These are phyloP conservation scores for Tiliacea citrago DNA, from an alignment of 2,888 invertebrate species.

Conservation along the genomic window DNA sequence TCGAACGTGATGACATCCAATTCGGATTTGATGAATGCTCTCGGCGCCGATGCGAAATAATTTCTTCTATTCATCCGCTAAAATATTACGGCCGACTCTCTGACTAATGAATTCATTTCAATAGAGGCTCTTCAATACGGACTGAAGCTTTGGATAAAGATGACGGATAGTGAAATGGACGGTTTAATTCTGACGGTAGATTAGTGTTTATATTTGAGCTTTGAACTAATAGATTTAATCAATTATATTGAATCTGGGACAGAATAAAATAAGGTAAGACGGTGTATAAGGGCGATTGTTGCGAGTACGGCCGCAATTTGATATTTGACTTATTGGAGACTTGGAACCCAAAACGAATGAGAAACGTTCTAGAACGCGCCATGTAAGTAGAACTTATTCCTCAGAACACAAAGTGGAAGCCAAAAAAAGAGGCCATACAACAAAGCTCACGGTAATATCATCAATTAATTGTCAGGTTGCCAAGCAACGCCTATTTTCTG, in stretches of 20 bases:
- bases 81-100: conserved; percentile 81
- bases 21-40: conserved; percentile 78
- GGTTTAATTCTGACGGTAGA: conserved; percentile 57
- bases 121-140: conserved; percentile 71
- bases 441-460: conserved; percentile 36
- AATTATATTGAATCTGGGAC: conserved; percentile 30
- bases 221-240: conserved; percentile 51
- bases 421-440: conserved; percentile 11
- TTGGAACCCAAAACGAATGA: conserved; percentile 15
- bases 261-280: background rate
- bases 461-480: conserved; percentile 57
- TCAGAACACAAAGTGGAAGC: background rate
- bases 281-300: conserved; percentile 9
- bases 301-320: conserved; percentile 18
- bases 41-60: conserved; percentile 77
- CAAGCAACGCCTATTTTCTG: conserved; percentile 56
- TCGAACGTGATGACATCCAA: conserved; percentile 54
- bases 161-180: conserved; percentile 69
- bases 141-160: conserved; percentile 69
- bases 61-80: conserved; percentile 84
- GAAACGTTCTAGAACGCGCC: background rate
- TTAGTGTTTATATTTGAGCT: conserved; percentile 49
- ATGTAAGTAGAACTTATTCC: background rate
- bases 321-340: conserved; percentile 21
- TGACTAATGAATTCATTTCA: conserved; percentile 85